phyloP scores from a whole-genome alignment of 2,797 vertebrate species.

The Acanthis flammea region DNA sequence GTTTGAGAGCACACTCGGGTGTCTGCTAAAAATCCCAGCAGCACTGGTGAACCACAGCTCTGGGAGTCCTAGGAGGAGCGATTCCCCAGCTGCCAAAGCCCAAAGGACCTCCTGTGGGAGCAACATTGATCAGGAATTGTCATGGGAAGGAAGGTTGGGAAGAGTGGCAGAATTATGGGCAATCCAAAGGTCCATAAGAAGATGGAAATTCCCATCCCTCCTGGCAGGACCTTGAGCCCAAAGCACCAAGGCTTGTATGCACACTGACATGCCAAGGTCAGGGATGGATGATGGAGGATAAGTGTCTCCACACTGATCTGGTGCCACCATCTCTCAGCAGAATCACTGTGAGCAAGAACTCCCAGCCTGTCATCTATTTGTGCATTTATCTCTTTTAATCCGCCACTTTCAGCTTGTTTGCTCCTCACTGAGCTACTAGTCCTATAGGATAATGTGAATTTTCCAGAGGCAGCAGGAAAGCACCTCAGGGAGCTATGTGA shows the following conservation, averaged over 20 bases:
- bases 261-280: not conserved
- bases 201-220: not conserved
- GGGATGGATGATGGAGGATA: not conserved
- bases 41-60: not conserved
- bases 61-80: not conserved
- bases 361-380: not conserved
- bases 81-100: not conserved
- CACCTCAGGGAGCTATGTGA: not conserved
- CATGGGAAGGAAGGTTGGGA: not conserved
- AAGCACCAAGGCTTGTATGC: not conserved
- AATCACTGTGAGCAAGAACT: not conserved
- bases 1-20: accelerated
- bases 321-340: not conserved
- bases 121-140: not conserved
- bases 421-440: not conserved
- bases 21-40: not conserved
- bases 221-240: not conserved
- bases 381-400: not conserved
- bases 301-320: not conserved
- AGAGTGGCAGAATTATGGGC: not conserved
- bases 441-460: not conserved
- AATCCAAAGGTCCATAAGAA: not conserved
- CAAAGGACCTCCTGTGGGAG: not conserved
- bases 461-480: not conserved
- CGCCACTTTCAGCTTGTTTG: not conserved